These are phyloP conservation scores for Lamprologus lemairii DNA, from an alignment of 2,113 vertebrate genomes.

Conservation along the genomic window DNA sequence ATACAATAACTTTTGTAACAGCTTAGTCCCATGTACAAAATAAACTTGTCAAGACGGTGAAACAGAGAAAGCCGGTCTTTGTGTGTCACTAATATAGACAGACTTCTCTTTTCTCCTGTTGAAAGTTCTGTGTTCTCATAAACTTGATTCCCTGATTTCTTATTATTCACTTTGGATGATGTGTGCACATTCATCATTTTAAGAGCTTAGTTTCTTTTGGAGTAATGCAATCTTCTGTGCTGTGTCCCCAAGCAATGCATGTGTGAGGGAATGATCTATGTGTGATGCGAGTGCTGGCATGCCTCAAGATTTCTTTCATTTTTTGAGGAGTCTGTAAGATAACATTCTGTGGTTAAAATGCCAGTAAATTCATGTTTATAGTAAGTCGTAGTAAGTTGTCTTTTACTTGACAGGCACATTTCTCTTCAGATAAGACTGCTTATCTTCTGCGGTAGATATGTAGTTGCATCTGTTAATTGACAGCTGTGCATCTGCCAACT, in stretches of 20 bases:
- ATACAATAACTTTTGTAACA: neutral
- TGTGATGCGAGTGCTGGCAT: slow-evolving; percentile 5
- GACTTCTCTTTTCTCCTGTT: neutral
- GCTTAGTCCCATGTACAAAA: neutral
- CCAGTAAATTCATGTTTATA: neutral
- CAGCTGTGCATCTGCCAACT: neutral
- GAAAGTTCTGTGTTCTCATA: neutral
- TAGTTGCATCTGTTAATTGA: neutral
- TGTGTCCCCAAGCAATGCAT: neutral
- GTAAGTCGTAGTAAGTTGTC: neutral
- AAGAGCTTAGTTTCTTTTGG: neutral
- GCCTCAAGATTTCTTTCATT: slow-evolving; percentile 1
- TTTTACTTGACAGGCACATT: slow-evolving; percentile 7
- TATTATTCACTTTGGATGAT: neutral
- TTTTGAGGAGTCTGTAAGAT: neutral
- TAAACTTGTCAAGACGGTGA: neutral
- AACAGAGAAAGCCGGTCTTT: neutral
- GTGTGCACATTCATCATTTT: neutral
- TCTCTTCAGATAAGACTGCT: neutral
- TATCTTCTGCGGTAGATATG: neutral
- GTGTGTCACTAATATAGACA: neutral
- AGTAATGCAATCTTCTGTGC: slow-evolving; percentile 8
- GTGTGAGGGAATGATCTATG: neutral
- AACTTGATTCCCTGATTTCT: neutral
- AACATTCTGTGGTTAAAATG: neutral